These are phyloP conservation scores for Virgularia gustaviana DNA, from an alignment of 92 coral and sea anemone species.

Conservation along the genomic window DNA sequence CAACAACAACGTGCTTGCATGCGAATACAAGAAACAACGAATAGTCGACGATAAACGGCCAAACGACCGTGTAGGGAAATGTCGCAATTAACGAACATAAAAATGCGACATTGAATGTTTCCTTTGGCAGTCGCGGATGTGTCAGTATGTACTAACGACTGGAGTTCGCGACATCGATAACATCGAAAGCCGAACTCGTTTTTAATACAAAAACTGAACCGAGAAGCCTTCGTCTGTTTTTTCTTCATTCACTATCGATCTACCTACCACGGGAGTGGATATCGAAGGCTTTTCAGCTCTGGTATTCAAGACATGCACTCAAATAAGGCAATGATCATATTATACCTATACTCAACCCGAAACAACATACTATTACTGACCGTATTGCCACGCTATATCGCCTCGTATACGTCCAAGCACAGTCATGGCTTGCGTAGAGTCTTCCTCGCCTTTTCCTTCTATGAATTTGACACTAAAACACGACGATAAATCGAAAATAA, in stretches of 20 bases:
- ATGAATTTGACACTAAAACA: slow-evolving; percentile 4
- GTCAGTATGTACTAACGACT: background rate
- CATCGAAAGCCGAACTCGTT: too few relatives aligned
- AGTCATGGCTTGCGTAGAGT: background rate
- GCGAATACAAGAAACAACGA: background rate
- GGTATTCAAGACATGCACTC: slow-evolving; percentile 41
- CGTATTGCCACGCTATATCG: slow-evolving; percentile 11
- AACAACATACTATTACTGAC: background rate
- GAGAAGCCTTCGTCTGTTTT: too few relatives aligned
- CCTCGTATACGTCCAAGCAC: background rate
- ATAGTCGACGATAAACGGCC: background rate
- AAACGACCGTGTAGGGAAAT: background rate
- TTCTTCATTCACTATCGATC: too few relatives aligned
- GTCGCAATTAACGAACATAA: slow-evolving; percentile 18
- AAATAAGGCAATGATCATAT: background rate
- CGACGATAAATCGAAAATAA: slow-evolving; percentile 3
- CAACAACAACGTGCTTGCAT: slow-evolving; percentile 5
- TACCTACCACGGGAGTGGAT: too few relatives aligned
- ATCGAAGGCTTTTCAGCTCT: background rate
- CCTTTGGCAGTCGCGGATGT: slow-evolving; percentile 14
- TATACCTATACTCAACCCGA: background rate
- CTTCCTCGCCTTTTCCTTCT: background rate
- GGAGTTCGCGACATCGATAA: too few relatives aligned
- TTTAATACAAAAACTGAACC: too few relatives aligned
- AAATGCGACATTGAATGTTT: background rate